Conservation (phyloP, 2,888 invertebrate genomes). For the Agrochola lota region DNA sequence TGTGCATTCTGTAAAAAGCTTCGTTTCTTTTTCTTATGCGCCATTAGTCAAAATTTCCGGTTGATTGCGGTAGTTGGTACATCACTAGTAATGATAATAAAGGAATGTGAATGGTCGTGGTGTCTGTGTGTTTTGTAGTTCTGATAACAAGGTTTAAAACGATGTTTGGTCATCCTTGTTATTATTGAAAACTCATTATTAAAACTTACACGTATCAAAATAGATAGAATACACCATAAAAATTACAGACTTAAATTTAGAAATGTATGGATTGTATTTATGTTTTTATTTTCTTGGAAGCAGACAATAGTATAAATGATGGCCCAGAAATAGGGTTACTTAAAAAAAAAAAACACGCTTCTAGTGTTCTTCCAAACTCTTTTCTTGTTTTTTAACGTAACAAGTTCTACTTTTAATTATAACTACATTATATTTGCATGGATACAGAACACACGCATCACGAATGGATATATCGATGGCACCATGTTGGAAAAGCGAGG, state of each 20-base stretch:
- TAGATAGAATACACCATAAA: too few species aligned
- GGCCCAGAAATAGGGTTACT: not conserved
- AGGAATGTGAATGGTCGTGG: constrained; percentile 47
- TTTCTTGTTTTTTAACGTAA: not conserved
- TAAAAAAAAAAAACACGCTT: not conserved
- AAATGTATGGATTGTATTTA: too few species aligned
- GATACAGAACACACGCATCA: constrained; percentile 65
- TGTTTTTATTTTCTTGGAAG: too few species aligned
- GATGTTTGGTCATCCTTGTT: not conserved
- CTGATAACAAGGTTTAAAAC: not conserved
- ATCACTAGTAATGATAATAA: constrained; percentile 48
- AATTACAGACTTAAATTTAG: too few species aligned
- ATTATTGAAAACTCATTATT: not conserved
- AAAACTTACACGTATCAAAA: not conserved
- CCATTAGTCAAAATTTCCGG: constrained; percentile 28
- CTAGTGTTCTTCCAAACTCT: not conserved
- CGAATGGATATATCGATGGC: constrained; percentile 72
- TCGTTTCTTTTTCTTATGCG: constrained; percentile 21
- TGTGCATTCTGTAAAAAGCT: constrained; percentile 51
- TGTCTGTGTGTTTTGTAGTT: constrained; percentile 53
- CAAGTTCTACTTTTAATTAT: not conserved
- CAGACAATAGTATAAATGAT: not conserved
- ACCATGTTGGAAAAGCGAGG: constrained; percentile 71
- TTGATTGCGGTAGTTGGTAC: constrained; percentile 52
- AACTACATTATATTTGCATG: constrained; percentile 6